A percentile compares a stretch with the other conserved stretches of the same genome.
Conservation (phyloP, 2,888 invertebrate species). For the Eubasilissa splendida region DNA sequence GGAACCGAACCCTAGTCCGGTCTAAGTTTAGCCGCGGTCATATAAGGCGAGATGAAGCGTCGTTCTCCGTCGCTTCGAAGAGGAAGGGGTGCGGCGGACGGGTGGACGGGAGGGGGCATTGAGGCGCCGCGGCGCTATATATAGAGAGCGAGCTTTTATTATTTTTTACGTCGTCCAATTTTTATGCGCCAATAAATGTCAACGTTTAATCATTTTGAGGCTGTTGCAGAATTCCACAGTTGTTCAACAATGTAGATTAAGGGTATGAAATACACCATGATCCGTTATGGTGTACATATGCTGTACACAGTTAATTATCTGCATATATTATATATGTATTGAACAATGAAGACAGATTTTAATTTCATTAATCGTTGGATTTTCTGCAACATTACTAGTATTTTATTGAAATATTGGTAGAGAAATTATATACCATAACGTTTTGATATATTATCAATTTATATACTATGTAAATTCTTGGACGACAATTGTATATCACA, state of each 20-base stretch:
- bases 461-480: too few species aligned
- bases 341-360: too few species aligned
- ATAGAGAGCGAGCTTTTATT: constrained; percentile 35
- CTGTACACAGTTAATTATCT: too few species aligned
- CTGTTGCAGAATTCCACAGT: constrained; percentile 2
- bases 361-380: too few species aligned
- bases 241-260: constrained; percentile 1
- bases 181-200: constrained; percentile 39
- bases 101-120: neutral
- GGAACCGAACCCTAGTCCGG: constrained; percentile 53
- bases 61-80: constrained; percentile 4
- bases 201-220: constrained; percentile 18
- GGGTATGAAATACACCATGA: too few species aligned
- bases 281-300: too few species aligned
- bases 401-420: too few species aligned
- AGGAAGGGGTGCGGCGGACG: neutral
- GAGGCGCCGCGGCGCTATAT: constrained; percentile 35
- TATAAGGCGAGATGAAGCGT: constrained; percentile 65
- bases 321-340: too few species aligned
- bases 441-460: too few species aligned
- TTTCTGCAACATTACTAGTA: too few species aligned
- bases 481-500: too few species aligned
- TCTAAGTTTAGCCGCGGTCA: constrained; percentile 71
- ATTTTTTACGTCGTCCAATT: constrained; percentile 39
- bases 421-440: too few species aligned